These are phyloP conservation scores for Neoascia interrupta DNA, from an alignment of 2,888 invertebrate genomes.

Conservation along the genomic window DNA sequence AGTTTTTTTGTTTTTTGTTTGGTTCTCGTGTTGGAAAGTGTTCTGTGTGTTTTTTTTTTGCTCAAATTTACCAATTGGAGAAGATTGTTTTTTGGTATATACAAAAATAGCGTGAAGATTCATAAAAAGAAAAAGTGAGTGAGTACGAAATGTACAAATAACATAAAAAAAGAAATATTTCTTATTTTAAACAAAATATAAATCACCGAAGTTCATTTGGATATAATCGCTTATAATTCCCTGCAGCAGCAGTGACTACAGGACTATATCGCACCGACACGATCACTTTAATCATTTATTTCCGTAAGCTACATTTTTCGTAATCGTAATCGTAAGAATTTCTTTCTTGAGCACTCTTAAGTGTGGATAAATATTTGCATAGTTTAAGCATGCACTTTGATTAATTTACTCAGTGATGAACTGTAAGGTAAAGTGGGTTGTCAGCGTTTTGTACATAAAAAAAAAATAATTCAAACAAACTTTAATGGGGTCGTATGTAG, in stretches of 20 bases:
- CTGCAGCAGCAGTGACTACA: slow-evolving; percentile 53
- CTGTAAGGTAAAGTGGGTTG: too few species aligned
- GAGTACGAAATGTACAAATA: slow-evolving; percentile 16
- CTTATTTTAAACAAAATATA: not conserved
- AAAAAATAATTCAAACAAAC: too few species aligned
- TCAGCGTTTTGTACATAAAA: too few species aligned
- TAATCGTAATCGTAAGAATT: slow-evolving; percentile 7
- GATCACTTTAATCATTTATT: slow-evolving; percentile 58
- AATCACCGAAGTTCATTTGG: slow-evolving; percentile 20
- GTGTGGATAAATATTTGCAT: slow-evolving; percentile 58
- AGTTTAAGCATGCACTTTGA: slow-evolving; percentile 5
- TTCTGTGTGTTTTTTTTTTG: not conserved
- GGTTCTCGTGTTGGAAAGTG: slow-evolving; percentile 20
- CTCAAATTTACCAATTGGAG: not conserved
- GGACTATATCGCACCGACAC: slow-evolving; percentile 50
- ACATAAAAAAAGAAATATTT: not conserved
- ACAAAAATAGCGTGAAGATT: slow-evolving; percentile 32
- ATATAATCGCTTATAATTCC: too few species aligned
- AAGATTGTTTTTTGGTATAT: slow-evolving; percentile 1
- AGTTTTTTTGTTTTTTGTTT: slow-evolving; percentile 5
- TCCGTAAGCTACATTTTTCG: slow-evolving; percentile 41
- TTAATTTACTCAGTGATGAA: slow-evolving; percentile 38
- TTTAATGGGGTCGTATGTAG: too few species aligned
- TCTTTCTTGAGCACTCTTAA: slow-evolving; percentile 35
- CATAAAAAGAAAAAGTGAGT: slow-evolving; percentile 30